Evolutionary conservation across 2,113 vertebrate genomes (phyloP).

Genomic region (Microcebus murinus): DNA sequence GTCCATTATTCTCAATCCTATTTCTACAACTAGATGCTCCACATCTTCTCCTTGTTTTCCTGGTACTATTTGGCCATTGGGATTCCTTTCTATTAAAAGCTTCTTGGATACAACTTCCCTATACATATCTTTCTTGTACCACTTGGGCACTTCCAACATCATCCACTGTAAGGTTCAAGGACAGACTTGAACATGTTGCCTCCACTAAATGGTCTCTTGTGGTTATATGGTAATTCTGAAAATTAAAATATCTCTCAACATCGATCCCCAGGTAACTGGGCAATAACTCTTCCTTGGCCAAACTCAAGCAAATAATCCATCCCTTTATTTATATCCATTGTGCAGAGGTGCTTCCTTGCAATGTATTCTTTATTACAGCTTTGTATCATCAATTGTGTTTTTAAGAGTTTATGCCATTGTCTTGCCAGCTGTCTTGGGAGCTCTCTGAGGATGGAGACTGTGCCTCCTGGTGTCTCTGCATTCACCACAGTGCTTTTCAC

Average conservation of each 20-base stretch:
- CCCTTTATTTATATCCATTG: neutral
- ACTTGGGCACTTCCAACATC: neutral
- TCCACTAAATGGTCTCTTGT: neutral
- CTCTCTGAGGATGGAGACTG: neutral
- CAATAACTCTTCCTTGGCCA: neutral
- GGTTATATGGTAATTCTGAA: slow-evolving; percentile 18
- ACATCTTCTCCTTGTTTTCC: neutral
- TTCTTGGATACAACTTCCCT: neutral
- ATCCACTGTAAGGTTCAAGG: slow-evolving; percentile 5
- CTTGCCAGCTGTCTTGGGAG: neutral
- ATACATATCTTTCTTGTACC: neutral
- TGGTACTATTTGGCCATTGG: neutral
- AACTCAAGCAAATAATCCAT: neutral
- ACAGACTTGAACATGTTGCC: neutral
- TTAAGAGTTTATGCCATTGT: neutral
- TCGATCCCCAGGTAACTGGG: neutral
- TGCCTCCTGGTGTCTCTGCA: neutral
- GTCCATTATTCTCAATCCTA: neutral
- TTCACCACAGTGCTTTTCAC: neutral
- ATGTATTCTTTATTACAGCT: neutral
- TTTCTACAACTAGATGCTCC: neutral
- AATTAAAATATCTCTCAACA: neutral
- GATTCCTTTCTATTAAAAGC: neutral
- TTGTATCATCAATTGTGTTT: neutral
- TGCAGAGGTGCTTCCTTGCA: neutral